Percentiles rank a stretch among this genome's conserved stretches.
Evolutionary conservation across 2,888 invertebrate genomes (phyloP).

Genomic region (Apeira syringaria): DNA sequence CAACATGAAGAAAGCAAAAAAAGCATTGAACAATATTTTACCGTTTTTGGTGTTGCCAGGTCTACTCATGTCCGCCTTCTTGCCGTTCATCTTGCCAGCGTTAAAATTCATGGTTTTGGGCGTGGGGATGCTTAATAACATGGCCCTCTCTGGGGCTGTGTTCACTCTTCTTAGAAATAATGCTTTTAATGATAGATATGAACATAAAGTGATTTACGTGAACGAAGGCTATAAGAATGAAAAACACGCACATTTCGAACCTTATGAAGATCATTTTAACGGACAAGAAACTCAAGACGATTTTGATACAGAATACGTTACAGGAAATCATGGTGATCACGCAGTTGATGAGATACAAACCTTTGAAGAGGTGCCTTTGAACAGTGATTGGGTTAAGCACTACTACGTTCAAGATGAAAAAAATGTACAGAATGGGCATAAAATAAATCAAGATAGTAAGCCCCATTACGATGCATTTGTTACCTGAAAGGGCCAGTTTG

Average conservation of each 20-base stretch:
- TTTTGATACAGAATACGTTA: conserved; percentile 20
- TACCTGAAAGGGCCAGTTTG: not conserved
- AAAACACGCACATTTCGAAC: conserved; percentile 35
- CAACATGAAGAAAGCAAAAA: conserved; percentile 61
- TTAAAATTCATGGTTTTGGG: conserved; percentile 86
- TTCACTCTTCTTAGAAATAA: conserved; percentile 83
- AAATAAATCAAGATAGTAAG: conserved; percentile 3
- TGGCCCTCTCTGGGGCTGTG: conserved; percentile 85
- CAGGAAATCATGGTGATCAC: conserved; percentile 11
- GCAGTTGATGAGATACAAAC: conserved; percentile 32
- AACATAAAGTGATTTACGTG: conserved; percentile 81
- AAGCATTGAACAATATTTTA: conserved; percentile 63
- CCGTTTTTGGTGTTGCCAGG: conserved; percentile 85
- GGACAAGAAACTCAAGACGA: conserved; percentile 24
- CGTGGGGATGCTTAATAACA: conserved; percentile 86
- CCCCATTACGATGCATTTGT: not conserved
- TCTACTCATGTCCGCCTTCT: conserved; percentile 85
- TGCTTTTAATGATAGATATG: conserved; percentile 79
- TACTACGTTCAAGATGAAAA: conserved; percentile 28
- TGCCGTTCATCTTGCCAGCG: conserved; percentile 87
- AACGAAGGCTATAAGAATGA: conserved; percentile 83
- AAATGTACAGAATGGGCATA: not conserved
- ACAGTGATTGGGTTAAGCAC: conserved; percentile 38
- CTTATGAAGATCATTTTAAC: not conserved
- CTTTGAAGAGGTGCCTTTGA: conserved; percentile 37